phyloP scores from a whole-genome alignment of 2,113 vertebrate genomes.

The Rallus limicola region DNA sequence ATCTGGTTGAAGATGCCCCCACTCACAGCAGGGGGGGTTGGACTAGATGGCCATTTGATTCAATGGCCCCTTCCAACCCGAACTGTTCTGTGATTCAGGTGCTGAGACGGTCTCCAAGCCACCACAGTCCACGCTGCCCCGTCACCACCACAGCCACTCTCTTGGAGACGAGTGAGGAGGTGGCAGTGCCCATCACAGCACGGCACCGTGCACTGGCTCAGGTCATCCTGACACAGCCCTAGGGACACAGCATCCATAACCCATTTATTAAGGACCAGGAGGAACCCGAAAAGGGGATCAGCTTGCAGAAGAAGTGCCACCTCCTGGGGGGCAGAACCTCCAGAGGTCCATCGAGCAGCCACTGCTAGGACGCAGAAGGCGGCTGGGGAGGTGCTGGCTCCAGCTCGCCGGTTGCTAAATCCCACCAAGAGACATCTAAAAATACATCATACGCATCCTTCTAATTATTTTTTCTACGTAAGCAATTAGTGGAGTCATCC shows the following conservation, averaged over 20 bases:
- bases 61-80: not conserved
- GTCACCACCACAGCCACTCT: not conserved
- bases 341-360: not conserved
- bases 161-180: not conserved
- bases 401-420: not conserved
- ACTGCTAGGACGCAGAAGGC: not conserved
- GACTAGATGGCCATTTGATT: not conserved
- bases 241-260: not conserved
- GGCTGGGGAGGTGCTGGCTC: constrained; percentile 4
- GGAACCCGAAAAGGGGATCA: not conserved
- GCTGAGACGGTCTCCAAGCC: not conserved
- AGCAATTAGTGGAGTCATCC: constrained; percentile 62
- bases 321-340: not conserved
- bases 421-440: constrained; percentile 65
- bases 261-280: not conserved
- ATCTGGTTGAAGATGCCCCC: not conserved
- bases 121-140: not conserved
- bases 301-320: not conserved
- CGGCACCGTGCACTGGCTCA: rapidly evolving
- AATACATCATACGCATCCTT: constrained; percentile 59
- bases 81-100: not conserved
- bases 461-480: constrained; percentile 62
- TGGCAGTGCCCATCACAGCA: rapidly evolving
- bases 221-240: not conserved
- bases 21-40: rapidly evolving